Conservation (phyloP, 1,140 invertebrate genomes). For the Scaptodrosophila lebanonensis region DNA sequence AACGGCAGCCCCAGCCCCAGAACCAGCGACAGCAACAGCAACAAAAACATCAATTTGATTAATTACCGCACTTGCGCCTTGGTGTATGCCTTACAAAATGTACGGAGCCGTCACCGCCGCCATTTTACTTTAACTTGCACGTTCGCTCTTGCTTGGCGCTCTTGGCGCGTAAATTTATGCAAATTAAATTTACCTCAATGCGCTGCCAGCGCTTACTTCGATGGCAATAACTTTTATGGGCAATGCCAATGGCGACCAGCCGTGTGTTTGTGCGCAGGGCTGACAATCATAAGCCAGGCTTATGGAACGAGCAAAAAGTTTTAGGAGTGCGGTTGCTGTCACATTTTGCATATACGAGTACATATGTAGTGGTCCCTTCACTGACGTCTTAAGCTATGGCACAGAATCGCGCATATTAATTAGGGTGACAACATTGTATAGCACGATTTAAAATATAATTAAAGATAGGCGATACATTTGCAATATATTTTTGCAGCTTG, state of each 20-base stretch:
- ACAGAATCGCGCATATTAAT: no score
- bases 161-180: slow-evolving; percentile 53
- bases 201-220: slow-evolving; percentile 17
- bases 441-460: no score
- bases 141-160: slow-evolving; percentile 14
- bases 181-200: slow-evolving; percentile 65
- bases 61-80: slow-evolving; percentile 44
- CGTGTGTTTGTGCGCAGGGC: neutral
- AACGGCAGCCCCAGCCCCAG: slow-evolving; percentile 7
- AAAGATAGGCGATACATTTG: no score
- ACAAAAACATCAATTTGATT: slow-evolving; percentile 60
- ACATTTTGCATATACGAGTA: no score
- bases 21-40: neutral
- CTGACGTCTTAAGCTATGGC: no score
- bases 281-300: slow-evolving; percentile 49
- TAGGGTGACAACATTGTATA: no score
- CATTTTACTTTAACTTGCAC: slow-evolving; percentile 18
- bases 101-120: no score
- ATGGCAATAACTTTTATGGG: slow-evolving; percentile 34
- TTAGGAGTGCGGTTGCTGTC: slow-evolving; percentile 21
- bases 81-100: slow-evolving; percentile 4
- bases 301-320: neutral
- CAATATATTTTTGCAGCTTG: no score
- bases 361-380: no score
- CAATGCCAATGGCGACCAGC: slow-evolving; percentile 12